These are phyloP conservation scores for Cryptoprocta ferox DNA, from an alignment of 2,797 vertebrate genomes.

Conservation along the genomic window DNA sequence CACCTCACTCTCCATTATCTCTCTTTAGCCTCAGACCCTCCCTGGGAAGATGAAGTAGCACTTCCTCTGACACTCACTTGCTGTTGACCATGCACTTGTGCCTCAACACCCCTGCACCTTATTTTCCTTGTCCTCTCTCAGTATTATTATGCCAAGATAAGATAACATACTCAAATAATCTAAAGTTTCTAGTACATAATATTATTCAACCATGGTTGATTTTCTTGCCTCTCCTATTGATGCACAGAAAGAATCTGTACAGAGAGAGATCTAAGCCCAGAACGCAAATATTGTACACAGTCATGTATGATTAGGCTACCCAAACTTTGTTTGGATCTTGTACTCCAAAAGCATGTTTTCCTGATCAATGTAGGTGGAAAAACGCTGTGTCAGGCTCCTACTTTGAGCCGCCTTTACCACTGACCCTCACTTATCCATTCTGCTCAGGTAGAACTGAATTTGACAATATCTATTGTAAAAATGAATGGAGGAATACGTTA, in stretches of 20 bases:
- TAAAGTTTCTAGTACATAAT: background rate
- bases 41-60: background rate
- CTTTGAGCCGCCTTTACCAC: background rate
- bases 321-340: background rate
- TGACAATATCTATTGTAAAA: background rate
- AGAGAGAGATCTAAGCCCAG: background rate
- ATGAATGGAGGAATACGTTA: background rate
- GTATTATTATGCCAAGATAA: background rate
- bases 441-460: background rate
- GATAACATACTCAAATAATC: background rate
- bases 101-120: background rate
- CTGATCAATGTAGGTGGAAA: background rate
- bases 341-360: background rate
- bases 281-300: background rate
- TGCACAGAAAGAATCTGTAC: background rate
- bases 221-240: background rate
- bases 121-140: background rate
- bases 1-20: background rate
- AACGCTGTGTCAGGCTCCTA: background rate
- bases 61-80: background rate
- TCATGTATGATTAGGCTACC: background rate
- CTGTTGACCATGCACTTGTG: background rate
- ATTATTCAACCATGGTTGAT: background rate
- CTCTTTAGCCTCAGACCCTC: background rate
- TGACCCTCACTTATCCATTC: background rate